These are phyloP conservation scores for Archocentrus centrarchus DNA, from an alignment of 2,113 vertebrate genomes.

Conservation along the genomic window DNA sequence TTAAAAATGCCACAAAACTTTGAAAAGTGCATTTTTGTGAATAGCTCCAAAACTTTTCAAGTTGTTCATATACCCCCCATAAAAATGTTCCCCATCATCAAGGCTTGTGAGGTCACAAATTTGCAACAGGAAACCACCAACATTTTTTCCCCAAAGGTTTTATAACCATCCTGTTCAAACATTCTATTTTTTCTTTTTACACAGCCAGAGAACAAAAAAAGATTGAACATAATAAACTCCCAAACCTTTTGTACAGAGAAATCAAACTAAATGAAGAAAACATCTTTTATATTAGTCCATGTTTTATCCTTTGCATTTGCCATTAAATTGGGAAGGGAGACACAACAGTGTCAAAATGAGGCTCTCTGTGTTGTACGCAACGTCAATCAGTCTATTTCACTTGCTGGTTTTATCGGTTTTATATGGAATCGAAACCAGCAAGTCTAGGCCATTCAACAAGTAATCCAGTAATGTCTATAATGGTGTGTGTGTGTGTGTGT, in stretches of 20 bases:
- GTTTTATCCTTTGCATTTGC: conserved; percentile 80
- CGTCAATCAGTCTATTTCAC: conserved; percentile 74
- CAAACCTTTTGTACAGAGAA: conserved; percentile 88
- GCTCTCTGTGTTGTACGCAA: conserved; percentile 80
- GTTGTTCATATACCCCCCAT: conserved; percentile 64
- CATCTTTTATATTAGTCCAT: conserved; percentile 85
- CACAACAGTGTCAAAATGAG: conserved; percentile 79
- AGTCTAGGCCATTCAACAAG: conserved; percentile 77
- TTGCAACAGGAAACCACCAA: conserved; percentile 83
- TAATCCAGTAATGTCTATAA: conserved; percentile 76
- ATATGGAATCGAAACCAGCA: conserved; percentile 80
- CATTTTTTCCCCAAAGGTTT: conserved; percentile 82
- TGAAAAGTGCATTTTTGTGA: conserved; percentile 84
- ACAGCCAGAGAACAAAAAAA: conserved; percentile 85
- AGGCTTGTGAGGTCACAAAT: conserved; percentile 85
- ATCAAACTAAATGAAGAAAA: conserved; percentile 86
- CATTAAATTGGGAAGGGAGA: conserved; percentile 80
- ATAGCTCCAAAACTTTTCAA: conserved; percentile 76
- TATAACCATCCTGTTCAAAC: conserved; percentile 86
- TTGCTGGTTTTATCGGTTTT: conserved; percentile 72
- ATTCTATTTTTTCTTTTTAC: conserved; percentile 83
- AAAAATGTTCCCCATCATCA: conserved; percentile 77
- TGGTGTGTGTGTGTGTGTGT: conserved; percentile 63
- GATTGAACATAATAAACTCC: conserved; percentile 87
- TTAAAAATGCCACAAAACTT: conserved; percentile 86